Evolutionary conservation across 1,140 invertebrate species (phyloP).

Genomic region (Odontomachus brunneus): DNA sequence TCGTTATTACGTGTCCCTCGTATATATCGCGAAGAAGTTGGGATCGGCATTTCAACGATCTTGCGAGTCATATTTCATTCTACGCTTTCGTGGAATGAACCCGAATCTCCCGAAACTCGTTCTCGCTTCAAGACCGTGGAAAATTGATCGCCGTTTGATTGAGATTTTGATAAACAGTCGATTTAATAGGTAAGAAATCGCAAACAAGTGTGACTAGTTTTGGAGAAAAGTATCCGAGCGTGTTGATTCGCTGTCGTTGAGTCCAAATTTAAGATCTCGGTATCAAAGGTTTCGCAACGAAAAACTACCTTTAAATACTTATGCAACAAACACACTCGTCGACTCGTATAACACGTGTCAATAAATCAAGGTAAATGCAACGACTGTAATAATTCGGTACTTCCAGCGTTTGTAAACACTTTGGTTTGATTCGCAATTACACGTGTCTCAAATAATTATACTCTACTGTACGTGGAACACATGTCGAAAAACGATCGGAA

Average conservation of each 20-base stretch:
- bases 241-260: not conserved
- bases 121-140: not conserved
- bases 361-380: not conserved
- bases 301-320: not conserved
- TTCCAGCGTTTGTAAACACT: not conserved
- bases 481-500: not conserved
- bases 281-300: not conserved
- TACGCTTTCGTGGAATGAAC: conserved; percentile 49
- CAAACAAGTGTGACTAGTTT: conserved; percentile 30
- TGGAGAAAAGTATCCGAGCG: conserved; percentile 19
- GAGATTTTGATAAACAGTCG: conserved; percentile 16
- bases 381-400: not conserved
- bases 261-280: not conserved
- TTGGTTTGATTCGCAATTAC: not conserved
- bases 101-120: not conserved
- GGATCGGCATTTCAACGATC: conserved; percentile 7
- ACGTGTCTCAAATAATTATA: conserved; percentile 1
- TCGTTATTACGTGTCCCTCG: not conserved
- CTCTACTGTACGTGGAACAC: not conserved
- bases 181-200: conserved; percentile 20
- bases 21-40: conserved; percentile 8
- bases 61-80: conserved; percentile 68
- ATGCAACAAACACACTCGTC: no score
- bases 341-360: no score
- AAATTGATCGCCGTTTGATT: conserved; percentile 17